Evolutionary conservation across 2,888 invertebrate genomes (phyloP).

Genomic region (Acanthopleura granulata): DNA sequence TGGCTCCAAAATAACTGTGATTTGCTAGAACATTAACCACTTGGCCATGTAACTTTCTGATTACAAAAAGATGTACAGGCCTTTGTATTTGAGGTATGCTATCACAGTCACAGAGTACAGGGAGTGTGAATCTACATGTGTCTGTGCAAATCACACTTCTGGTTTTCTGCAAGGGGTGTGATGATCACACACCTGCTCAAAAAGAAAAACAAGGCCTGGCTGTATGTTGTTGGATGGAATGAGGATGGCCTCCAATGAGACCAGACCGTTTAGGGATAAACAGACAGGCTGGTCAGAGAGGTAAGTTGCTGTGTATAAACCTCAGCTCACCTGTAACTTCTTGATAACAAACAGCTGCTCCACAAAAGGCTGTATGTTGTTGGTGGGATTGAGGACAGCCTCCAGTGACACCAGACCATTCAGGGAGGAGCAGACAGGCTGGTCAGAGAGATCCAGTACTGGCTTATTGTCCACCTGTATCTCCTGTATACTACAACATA

Average conservation of each 20-base stretch:
- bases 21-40: too few species aligned
- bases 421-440: slow-evolving; percentile 62
- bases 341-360: slow-evolving; percentile 88
- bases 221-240: slow-evolving; percentile 88
- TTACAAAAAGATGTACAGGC: too few species aligned
- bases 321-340: slow-evolving; percentile 78
- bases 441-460: slow-evolving; percentile 52
- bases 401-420: slow-evolving; percentile 81
- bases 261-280: slow-evolving; percentile 71
- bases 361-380: slow-evolving; percentile 84
- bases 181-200: too few species aligned
- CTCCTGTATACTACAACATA: slow-evolving; percentile 45
- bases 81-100: too few species aligned
- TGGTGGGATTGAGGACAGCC: slow-evolving; percentile 86
- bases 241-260: slow-evolving; percentile 86
- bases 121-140: too few species aligned
- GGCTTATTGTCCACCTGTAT: slow-evolving; percentile 42
- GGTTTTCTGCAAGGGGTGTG: too few species aligned
- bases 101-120: too few species aligned
- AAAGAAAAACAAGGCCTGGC: too few species aligned
- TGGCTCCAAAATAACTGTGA: too few species aligned
- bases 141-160: too few species aligned
- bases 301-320: too few species aligned
- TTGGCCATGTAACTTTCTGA: too few species aligned
- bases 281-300: slow-evolving; percentile 57